These are phyloP conservation scores for Fragum sueziense DNA, from an alignment of 2,888 invertebrate species.

Conservation along the genomic window DNA sequence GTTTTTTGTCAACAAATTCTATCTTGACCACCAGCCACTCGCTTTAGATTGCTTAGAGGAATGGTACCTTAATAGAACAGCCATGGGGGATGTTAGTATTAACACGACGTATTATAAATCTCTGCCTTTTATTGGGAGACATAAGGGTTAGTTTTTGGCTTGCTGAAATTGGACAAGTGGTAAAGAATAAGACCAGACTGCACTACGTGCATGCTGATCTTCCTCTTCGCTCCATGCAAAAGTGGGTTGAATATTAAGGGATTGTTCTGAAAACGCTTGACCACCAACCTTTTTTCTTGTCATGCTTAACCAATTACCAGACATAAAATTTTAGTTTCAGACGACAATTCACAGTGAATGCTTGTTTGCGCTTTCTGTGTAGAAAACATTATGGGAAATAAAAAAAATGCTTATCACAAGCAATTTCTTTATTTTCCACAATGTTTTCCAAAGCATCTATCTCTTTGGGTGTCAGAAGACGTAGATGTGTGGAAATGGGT, in stretches of 20 bases:
- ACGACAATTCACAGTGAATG: no score
- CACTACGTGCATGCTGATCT: neutral
- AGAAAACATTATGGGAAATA: no score
- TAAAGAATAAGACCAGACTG: neutral
- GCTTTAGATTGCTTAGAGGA: slow-evolving; percentile 78
- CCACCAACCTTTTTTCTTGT: neutral
- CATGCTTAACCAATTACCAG: neutral
- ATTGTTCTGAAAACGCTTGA: neutral
- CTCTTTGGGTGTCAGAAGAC: no score
- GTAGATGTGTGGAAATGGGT: no score
- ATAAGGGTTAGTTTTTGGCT: neutral
- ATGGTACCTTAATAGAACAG: slow-evolving; percentile 70
- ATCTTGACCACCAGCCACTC: slow-evolving; percentile 71
- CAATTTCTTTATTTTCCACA: no score
- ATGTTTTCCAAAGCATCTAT: no score
- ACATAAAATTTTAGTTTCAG: neutral
- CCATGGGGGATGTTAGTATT: neutral
- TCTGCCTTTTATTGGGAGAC: slow-evolving; percentile 53
- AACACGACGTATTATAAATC: slow-evolving; percentile 51
- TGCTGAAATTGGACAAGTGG: neutral
- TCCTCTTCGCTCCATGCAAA: neutral
- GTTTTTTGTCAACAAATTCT: slow-evolving; percentile 79
- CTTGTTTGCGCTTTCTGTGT: no score
- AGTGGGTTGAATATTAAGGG: neutral
- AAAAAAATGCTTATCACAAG: no score